A percentile compares a stretch with the other conserved stretches of the same genome.
phyloP scores from a whole-genome alignment of 2,888 invertebrate genomes.

The Deroplatys truncata region DNA sequence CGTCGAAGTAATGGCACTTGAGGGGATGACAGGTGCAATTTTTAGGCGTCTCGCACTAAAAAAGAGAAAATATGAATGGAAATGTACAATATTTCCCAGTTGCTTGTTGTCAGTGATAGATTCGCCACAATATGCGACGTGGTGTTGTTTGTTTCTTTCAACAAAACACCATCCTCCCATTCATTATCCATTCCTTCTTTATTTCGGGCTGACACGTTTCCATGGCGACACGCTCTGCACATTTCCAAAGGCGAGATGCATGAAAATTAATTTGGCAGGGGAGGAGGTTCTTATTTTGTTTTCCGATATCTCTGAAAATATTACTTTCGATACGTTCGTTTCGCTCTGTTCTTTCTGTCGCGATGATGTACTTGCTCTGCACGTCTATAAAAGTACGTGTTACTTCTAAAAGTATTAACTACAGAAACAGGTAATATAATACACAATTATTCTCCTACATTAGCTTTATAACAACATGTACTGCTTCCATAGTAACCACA shows the following conservation, averaged over 20 bases:
- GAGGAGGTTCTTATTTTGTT: background rate
- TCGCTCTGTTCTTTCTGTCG: background rate
- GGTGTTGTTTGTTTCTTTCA: background rate
- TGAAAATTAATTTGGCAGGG: background rate
- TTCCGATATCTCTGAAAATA: background rate
- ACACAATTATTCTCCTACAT: no score
- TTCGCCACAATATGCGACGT: background rate
- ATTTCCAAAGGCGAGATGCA: background rate
- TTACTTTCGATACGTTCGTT: background rate
- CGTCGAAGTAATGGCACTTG: background rate
- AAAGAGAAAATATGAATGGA: background rate
- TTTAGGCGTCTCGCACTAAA: background rate
- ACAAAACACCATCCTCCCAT: background rate
- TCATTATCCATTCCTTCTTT: background rate
- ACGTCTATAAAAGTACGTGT: no score
- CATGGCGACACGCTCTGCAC: background rate
- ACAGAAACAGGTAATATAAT: no score
- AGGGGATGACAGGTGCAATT: background rate
- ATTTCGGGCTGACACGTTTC: background rate
- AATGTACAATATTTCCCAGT: background rate
- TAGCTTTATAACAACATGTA: no score
- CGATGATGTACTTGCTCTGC: no score
- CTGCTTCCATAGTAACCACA: background rate
- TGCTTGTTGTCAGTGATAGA: background rate
- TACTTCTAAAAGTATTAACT: no score